phyloP scores from a whole-genome alignment of 1,140 invertebrate genomes.

The Heliothis subflexa region DNA sequence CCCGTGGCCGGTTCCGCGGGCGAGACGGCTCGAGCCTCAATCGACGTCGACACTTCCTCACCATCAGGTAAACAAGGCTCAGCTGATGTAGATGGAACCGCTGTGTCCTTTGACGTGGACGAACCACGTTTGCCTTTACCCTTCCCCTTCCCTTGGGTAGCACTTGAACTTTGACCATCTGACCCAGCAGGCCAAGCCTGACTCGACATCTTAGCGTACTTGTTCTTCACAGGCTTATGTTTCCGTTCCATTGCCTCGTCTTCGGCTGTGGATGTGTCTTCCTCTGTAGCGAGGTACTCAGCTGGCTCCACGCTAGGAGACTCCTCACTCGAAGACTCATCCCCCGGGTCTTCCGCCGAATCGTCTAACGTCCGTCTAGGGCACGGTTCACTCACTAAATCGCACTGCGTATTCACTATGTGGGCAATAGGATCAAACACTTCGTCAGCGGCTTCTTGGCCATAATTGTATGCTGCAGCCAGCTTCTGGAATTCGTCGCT shows the following conservation, averaged over 20 bases:
- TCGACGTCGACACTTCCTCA: no score
- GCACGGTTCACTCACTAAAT: background rate
- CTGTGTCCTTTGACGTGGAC: background rate
- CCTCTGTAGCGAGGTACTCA: background rate
- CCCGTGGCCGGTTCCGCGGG: background rate
- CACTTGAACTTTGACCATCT: background rate
- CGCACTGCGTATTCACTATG: background rate
- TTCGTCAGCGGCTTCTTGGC: background rate
- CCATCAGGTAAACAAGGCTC: background rate
- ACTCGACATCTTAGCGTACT: background rate
- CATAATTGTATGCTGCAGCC: background rate
- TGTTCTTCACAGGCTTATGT: background rate
- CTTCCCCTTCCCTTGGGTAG: background rate
- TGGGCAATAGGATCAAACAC: background rate
- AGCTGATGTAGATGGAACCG: background rate
- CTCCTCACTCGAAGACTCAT: background rate
- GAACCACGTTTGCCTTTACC: background rate
- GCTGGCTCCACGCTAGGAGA: background rate
- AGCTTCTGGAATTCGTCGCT: constrained; percentile 7
- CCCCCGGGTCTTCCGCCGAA: background rate
- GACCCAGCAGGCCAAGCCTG: background rate
- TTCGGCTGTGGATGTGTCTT: background rate
- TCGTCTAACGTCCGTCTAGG: background rate
- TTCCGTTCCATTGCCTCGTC: constrained; percentile 12
- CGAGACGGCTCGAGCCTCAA: background rate